Evolutionary conservation across 2,113 vertebrate genomes (phyloP).

Genomic region (Hemichromis elongatus): DNA sequence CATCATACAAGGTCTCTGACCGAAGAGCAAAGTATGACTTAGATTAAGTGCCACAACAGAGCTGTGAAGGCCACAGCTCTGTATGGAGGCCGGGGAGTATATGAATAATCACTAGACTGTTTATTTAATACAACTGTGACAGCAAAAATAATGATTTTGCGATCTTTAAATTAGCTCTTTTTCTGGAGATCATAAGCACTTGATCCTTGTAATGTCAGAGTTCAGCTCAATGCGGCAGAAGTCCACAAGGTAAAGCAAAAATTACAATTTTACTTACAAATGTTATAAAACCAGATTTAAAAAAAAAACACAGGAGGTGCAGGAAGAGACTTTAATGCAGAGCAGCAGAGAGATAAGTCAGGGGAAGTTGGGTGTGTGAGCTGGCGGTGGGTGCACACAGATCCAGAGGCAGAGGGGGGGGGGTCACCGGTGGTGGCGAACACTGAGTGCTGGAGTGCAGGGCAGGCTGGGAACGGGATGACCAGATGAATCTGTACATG

Average conservation of each 20-base stretch:
- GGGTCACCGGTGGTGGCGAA: background rate
- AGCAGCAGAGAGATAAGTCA: background rate
- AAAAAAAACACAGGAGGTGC: no score
- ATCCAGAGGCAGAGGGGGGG: background rate
- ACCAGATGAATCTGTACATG: background rate
- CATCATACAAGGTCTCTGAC: background rate
- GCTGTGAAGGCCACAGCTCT: background rate
- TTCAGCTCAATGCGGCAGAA: background rate
- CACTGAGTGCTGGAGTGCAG: background rate
- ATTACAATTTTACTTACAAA: background rate
- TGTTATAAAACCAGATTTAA: background rate
- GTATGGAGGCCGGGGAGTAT: background rate
- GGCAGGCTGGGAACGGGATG: background rate
- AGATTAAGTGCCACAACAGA: constrained; percentile 1
- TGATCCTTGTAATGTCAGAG: background rate
- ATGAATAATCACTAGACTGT: background rate
- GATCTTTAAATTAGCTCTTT: background rate
- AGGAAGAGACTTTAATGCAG: background rate
- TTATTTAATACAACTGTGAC: background rate
- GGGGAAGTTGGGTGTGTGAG: background rate
- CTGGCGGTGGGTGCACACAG: background rate
- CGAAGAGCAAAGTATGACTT: background rate
- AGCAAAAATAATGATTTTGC: background rate
- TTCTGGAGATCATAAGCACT: background rate
- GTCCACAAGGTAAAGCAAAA: background rate